Base-by-base conservation (phyloP, 2,888 invertebrate species). In the Serrognathus titanus region DNA sequence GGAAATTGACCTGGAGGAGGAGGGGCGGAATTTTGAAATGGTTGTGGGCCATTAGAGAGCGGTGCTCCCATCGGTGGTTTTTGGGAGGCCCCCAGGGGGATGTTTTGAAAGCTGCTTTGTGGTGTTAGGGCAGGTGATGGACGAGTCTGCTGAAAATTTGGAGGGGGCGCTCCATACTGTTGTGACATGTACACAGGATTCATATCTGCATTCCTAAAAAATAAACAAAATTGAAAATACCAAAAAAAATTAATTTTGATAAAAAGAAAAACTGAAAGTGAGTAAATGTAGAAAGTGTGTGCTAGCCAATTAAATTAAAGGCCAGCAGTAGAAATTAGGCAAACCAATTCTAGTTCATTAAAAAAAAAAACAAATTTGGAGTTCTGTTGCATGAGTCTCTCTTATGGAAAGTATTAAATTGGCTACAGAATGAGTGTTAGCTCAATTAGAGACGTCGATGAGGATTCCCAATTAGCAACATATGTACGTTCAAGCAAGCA, bases 131-230 rank as follows among this genome's bases (percentile, higher is more conserved):
- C 79, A 61, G 81, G 81, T 58, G 80, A 79, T 7, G 79, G 69
- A 72, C 81, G 61, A 45, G 60, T 77, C 7, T 80, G 79, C 13
- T 58, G 59, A 48, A 59, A 55, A 43, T 58, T 62, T 51, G 59
- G 65, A 51, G 59, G 65, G 51, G 65, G 68, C 13, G 63, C 64
- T 10, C 62, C 68, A 63, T 67, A 69, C 56, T 73, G 74, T 52
- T 71, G 77, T 41, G 75, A 77, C 69, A 80, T 71, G 63, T 79
- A 81, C 61, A 80, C 81, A 36, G 81, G 79, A 76, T 82, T 81
- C 82, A 82, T 82, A 55, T 59, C 72, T 67, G 61, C 66, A 57
- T 60, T 67, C 69, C 58, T 49, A 65, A 61, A 59, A 57, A 13
- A 48, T 40, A 31, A 31, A 31, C 16, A 16, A 3, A 16, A 16